A percentile compares a stretch with the other conserved stretches of the same genome.
Evolutionary conservation across 2,888 invertebrate genomes (phyloP).

Genomic region (Drosophila pseudotalamancana): DNA sequence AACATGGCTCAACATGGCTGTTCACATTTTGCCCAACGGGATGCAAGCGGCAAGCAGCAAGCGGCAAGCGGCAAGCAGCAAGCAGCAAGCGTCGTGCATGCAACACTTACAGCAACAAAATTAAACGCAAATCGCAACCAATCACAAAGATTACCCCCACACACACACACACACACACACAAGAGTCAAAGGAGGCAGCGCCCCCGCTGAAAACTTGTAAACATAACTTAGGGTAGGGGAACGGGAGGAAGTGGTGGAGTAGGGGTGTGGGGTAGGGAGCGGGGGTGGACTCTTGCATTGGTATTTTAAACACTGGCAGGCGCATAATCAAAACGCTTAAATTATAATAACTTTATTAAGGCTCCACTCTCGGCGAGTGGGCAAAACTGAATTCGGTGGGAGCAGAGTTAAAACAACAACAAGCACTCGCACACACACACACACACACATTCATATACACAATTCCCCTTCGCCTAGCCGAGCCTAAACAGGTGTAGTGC

Average conservation of each 20-base stretch:
- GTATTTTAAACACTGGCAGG: constrained; percentile 76
- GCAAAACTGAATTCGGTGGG: constrained; percentile 62
- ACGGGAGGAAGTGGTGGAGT: neutral
- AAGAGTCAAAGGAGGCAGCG: constrained; percentile 41
- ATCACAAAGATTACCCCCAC: constrained; percentile 74
- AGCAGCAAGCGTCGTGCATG: constrained; percentile 63
- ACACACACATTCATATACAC: constrained; percentile 28
- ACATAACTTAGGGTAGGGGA: constrained; percentile 5
- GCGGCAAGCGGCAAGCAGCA: constrained; percentile 42
- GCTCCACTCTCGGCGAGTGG: constrained; percentile 57
- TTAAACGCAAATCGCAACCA: constrained; percentile 78
- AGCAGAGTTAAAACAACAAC: no score
- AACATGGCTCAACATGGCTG: constrained; percentile 53
- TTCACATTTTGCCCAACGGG: constrained; percentile 71
- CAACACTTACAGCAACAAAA: constrained; percentile 72
- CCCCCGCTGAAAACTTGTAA: constrained; percentile 51
- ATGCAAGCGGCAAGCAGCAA: constrained; percentile 50
- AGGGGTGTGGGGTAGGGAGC: neutral
- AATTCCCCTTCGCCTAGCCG: constrained; percentile 26
- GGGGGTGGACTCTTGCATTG: constrained; percentile 60
- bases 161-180: constrained; percentile 25
- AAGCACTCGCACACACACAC: constrained; percentile 22
- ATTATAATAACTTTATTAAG: constrained; percentile 83
- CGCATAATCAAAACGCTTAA: constrained; percentile 83
- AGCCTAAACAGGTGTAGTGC: constrained; percentile 72